Evolutionary conservation across 2,797 vertebrate species (phyloP).

Genomic region (Antennarius maculatus): DNA sequence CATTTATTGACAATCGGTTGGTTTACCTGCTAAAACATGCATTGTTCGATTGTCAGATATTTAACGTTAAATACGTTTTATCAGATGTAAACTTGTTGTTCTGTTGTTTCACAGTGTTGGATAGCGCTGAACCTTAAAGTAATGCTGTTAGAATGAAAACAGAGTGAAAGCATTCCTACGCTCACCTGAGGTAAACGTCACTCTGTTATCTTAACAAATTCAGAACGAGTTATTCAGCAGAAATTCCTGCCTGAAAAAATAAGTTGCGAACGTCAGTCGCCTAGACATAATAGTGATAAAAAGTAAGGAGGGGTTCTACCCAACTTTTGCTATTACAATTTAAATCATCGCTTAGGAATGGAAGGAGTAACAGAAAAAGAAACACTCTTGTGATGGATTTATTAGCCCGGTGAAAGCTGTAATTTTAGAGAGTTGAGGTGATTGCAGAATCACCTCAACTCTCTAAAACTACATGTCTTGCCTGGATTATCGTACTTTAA

Average conservation of each 20-base stretch:
- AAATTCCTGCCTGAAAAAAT: slow-evolving; percentile 23
- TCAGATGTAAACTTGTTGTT: not conserved
- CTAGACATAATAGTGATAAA: slow-evolving; percentile 54
- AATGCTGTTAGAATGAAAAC: not conserved
- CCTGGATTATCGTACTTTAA: slow-evolving; percentile 40
- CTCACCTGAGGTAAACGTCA: slow-evolving; percentile 1
- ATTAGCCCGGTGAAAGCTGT: slow-evolving; percentile 53
- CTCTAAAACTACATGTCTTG: slow-evolving; percentile 28
- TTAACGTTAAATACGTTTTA: not conserved
- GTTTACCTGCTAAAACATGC: not conserved
- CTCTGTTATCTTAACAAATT: slow-evolving; percentile 21
- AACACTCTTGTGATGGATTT: slow-evolving; percentile 60
- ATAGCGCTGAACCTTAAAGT: not conserved
- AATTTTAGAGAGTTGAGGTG: too few species aligned
- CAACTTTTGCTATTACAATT: slow-evolving; percentile 57
- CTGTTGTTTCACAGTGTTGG: not conserved
- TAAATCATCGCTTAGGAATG: slow-evolving; percentile 64
- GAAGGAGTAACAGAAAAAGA: slow-evolving; percentile 55
- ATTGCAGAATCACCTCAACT: slow-evolving; percentile 44
- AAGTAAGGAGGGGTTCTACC: slow-evolving; percentile 39
- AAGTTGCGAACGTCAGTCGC: slow-evolving; percentile 55
- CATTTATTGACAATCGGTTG: not conserved
- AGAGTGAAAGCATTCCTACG: not conserved
- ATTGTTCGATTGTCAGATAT: not conserved
- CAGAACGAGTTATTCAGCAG: slow-evolving; percentile 25